Evolutionary conservation across 1,140 invertebrate genomes (phyloP).

Genomic region (Matsumurasca onukii): DNA sequence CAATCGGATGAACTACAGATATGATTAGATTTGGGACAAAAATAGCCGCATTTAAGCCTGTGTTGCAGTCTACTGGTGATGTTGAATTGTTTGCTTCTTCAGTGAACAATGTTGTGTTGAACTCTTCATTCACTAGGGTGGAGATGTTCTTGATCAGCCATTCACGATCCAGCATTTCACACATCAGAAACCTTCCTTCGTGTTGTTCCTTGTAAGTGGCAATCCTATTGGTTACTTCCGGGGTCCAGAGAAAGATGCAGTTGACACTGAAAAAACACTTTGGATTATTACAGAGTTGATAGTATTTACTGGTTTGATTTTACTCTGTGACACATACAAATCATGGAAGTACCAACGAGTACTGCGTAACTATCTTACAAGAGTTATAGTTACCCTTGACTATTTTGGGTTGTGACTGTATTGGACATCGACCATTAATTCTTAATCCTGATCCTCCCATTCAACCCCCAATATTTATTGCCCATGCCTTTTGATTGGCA

Average conservation of each 20-base stretch:
- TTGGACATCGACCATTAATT: no score
- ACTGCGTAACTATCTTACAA: no score
- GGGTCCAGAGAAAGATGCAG: conserved; percentile 3
- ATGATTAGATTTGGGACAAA: conserved; percentile 14
- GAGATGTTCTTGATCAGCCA: not conserved
- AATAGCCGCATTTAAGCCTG: not conserved
- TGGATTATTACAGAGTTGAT: no score
- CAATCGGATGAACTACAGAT: not conserved
- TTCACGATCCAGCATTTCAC: not conserved
- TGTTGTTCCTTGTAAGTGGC: not conserved
- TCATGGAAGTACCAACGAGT: no score
- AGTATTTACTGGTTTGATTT: no score
- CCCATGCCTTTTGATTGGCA: no score
- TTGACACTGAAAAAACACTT: not conserved
- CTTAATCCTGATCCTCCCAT: no score
- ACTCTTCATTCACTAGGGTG: not conserved
- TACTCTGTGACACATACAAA: no score
- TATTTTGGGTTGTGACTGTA: no score
- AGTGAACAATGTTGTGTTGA: not conserved
- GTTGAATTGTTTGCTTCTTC: not conserved
- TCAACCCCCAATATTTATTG: no score
- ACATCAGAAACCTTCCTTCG: not conserved
- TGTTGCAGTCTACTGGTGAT: not conserved
- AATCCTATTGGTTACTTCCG: conserved; percentile 4
- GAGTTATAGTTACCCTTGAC: no score